phyloP scores from a whole-genome alignment of 2,797 vertebrate genomes.

The Spondyliosoma cantharus region DNA sequence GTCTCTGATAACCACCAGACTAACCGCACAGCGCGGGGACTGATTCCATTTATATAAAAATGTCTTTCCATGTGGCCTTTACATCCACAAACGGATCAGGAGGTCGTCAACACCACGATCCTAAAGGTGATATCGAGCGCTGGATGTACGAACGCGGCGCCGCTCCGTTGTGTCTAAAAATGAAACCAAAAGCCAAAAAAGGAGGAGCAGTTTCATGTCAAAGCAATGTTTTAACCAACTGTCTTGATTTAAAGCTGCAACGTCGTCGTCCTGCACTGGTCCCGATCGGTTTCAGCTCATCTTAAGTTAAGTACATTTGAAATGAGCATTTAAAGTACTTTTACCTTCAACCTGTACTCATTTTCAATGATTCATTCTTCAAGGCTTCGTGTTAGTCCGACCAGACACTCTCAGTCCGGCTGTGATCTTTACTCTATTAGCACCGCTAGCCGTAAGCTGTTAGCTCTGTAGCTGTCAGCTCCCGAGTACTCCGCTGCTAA shows the following conservation, averaged over 20 bases:
- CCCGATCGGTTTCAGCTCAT: too few relatives aligned
- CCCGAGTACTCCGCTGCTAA: too few relatives aligned
- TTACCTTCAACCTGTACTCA: too few relatives aligned
- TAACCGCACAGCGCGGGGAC: background rate
- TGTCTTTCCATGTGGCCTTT: background rate
- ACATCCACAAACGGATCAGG: background rate
- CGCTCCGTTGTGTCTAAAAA: background rate
- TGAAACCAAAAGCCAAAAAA: background rate
- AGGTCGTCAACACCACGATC: background rate
- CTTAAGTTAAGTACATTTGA: too few relatives aligned
- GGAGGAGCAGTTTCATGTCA: background rate
- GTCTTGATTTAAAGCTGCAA: background rate
- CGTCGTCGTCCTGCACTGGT: too few relatives aligned
- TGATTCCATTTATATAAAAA: background rate
- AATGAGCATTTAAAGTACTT: too few relatives aligned
- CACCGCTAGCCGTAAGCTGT: too few relatives aligned
- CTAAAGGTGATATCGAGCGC: background rate
- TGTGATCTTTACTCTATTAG: too few relatives aligned
- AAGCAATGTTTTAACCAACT: background rate
- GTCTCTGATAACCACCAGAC: constrained; percentile 22
- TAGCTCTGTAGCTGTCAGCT: too few relatives aligned
- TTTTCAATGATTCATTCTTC: too few relatives aligned
- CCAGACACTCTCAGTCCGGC: too few relatives aligned
- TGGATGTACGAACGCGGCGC: background rate
- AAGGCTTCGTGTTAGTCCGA: too few relatives aligned